Base-by-base conservation (phyloP, 2,113 vertebrate genomes). In the Malurus cyaneus region DNA sequence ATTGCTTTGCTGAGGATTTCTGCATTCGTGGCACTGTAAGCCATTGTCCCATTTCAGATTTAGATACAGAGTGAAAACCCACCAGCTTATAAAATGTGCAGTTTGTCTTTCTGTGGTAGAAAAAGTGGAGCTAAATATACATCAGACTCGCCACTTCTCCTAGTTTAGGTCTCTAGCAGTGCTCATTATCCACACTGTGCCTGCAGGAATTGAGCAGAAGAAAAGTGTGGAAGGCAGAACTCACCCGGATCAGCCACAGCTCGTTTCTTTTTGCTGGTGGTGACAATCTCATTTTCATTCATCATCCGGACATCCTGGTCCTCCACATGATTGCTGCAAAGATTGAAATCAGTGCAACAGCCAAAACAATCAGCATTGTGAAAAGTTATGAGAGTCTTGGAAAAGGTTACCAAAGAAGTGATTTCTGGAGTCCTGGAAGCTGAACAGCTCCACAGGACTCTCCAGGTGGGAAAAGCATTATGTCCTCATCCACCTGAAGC, bases 231-330 rank as follows among this genome's bases (percentile, higher is more conserved):
- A 47, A 49, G 18, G 36, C 3, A 53, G 14, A 69, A 95, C 97
- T 89, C 77, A 99, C 99, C 99, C 96, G 98, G 99, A 95, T 99
- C 99, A 41, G 98, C 98, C 2, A 90, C 24, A 12, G 50, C 97
- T 86, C 97, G 98, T 70, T 98, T 99, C 96, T 98, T 99, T 89
- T 98, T 99, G 34, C 90, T 89, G 96, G 93, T 98, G 82, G 98
- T 98, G 66, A 99, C 94, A 32, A 99, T 95, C 94, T 99, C 98
- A 92, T 99, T 99, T 86, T 99, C 99, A 29, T 99, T 99, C 96
- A 98, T 99, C 99, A 99, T 98, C 96, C 98, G 99, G 82, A 99
- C 98, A 50, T 99, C 99, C 97, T 99, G 99, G 89, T 99, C 99
- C 93, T 98, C 99, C 76, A 98, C 97, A 11, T 98, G 98, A 57